phyloP scores from a whole-genome alignment of 2,113 vertebrate genomes.

The Phyllostomus discolor region DNA sequence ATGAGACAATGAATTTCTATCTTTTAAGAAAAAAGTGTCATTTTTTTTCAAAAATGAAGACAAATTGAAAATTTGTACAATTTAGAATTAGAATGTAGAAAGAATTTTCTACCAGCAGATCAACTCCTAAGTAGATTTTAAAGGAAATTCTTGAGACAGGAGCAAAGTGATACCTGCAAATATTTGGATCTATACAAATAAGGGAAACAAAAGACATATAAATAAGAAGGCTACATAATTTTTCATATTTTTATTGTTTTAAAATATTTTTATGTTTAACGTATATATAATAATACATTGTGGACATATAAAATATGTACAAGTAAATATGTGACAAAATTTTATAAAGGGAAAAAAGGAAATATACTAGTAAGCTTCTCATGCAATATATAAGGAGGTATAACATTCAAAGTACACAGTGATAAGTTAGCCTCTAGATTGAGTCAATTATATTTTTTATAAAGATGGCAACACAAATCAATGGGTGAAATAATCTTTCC shows the following conservation, averaged over 20 bases:
- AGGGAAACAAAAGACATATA: neutral
- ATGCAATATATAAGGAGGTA: neutral
- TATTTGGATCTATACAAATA: neutral
- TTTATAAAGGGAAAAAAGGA: neutral
- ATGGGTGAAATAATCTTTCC: neutral
- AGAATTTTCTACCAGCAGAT: neutral
- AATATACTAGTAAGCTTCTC: neutral
- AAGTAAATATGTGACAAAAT: neutral
- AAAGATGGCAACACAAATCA: neutral
- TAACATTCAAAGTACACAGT: neutral
- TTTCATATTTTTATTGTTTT: neutral
- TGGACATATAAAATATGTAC: neutral
- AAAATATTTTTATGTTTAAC: neutral
- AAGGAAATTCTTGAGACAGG: neutral
- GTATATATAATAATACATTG: neutral
- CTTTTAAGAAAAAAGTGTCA: neutral
- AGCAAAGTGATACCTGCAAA: neutral
- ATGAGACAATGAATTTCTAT: neutral
- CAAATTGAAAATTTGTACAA: neutral
- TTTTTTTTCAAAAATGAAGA: neutral
- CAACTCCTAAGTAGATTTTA: neutral
- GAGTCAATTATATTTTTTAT: neutral
- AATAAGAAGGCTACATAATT: neutral
- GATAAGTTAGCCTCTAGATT: neutral
- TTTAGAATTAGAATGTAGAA: neutral